Percentiles rank a stretch among this genome's conserved stretches.
Conservation (phyloP, 2,797 vertebrate species). For the Rhincodon typus region DNA sequence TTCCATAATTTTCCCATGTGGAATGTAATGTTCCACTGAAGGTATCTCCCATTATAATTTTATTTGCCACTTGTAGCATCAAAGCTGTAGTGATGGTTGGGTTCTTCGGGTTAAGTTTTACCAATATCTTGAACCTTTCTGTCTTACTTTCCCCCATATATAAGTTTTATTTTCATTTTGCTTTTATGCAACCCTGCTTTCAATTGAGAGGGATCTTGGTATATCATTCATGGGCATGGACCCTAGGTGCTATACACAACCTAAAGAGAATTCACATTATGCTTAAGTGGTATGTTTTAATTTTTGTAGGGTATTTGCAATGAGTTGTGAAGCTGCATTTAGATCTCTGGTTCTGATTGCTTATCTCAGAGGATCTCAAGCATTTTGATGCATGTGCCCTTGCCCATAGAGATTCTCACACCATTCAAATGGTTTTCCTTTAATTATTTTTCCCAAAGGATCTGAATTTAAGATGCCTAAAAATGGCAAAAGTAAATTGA, state of each 20-base stretch:
- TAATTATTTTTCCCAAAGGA: no score
- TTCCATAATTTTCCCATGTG: background rate
- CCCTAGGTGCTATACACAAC: background rate
- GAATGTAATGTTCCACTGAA: background rate
- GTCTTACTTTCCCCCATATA: background rate
- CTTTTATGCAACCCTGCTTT: background rate
- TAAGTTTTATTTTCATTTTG: background rate
- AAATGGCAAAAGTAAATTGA: background rate
- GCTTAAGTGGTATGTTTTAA: background rate
- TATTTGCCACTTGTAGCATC: background rate
- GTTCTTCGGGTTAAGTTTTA: background rate
- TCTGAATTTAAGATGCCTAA: no score
- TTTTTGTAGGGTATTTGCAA: background rate
- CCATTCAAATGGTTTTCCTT: background rate
- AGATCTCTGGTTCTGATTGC: slow-evolving; percentile 26
- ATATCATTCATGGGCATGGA: background rate
- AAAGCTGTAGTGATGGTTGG: background rate
- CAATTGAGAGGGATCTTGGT: background rate
- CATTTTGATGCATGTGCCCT: background rate
- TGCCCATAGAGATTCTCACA: background rate
- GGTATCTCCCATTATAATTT: background rate
- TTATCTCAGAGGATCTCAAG: slow-evolving; percentile 38
- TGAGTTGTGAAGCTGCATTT: background rate
- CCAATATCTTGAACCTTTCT: slow-evolving; percentile 2
- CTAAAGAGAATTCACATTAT: background rate